Percentiles rank a stretch among this genome's conserved stretches.
phyloP scores from a whole-genome alignment of 2,888 invertebrate genomes.

The Tetanocera ferruginea region DNA sequence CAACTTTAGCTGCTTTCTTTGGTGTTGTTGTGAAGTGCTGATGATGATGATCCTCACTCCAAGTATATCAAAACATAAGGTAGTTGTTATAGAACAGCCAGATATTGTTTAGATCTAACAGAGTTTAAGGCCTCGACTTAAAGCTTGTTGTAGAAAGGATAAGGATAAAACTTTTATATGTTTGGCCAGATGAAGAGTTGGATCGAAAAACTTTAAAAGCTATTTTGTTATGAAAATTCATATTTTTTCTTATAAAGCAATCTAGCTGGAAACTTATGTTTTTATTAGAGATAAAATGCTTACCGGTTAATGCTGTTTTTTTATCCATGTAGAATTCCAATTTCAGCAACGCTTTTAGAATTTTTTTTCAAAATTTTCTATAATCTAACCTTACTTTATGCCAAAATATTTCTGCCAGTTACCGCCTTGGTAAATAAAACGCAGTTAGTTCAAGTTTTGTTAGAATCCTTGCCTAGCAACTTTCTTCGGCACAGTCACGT shows the following conservation, averaged over 20 bases:
- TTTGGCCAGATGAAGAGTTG: too few relatives aligned
- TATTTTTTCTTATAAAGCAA: too few relatives aligned
- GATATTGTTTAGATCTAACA: not conserved
- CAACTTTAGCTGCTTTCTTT: not conserved
- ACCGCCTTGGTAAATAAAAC: not conserved
- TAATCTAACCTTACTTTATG: not conserved
- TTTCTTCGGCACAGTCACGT: not conserved
- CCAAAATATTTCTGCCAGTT: not conserved
- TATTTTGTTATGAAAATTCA: too few relatives aligned
- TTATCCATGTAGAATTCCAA: too few relatives aligned
- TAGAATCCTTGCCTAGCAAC: not conserved
- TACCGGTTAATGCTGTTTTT: too few relatives aligned
- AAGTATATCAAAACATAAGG: not conserved
- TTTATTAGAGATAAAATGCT: too few relatives aligned
- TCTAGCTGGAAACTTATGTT: too few relatives aligned
- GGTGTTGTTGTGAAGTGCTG: not conserved
- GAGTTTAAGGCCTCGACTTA: too few relatives aligned
- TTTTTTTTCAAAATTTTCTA: not conserved
- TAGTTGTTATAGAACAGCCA: not conserved
- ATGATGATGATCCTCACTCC: conserved; percentile 1
- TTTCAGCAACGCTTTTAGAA: too few relatives aligned
- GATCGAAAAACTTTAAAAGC: too few relatives aligned
- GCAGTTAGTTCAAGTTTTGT: not conserved
- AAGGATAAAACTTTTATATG: too few relatives aligned
- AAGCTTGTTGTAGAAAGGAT: too few relatives aligned